Conservation (phyloP, 2,113 vertebrate genomes). For the Lipophrys pholis region DNA sequence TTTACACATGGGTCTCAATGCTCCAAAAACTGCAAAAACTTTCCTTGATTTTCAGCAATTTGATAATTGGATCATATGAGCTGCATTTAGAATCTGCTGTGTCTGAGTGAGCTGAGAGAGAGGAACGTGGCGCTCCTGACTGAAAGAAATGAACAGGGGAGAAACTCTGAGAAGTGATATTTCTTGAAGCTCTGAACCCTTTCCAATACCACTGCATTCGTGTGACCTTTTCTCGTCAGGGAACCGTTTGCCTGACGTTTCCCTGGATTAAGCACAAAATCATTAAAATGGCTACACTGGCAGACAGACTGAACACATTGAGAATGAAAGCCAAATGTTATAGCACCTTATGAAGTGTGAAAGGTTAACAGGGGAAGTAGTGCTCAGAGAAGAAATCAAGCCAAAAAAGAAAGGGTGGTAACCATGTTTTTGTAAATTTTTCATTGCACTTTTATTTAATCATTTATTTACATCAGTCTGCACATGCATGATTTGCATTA, state of each 20-base stretch:
- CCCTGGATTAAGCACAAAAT: constrained; percentile 69
- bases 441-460: not conserved
- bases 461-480: too few relatives aligned
- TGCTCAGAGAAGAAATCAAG: constrained; percentile 9
- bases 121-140: too few relatives aligned
- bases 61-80: too few relatives aligned
- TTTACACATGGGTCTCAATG: too few relatives aligned
- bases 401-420: constrained; percentile 25
- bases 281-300: constrained; percentile 69
- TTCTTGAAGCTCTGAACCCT: constrained; percentile 67
- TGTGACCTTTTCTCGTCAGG: constrained; percentile 74
- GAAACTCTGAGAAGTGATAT: constrained; percentile 60
- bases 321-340: constrained; percentile 70
- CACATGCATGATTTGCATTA: too few relatives aligned
- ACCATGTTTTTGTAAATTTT: not conserved
- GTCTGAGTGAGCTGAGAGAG: too few relatives aligned
- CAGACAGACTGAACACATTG: constrained; percentile 56
- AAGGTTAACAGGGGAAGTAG: constrained; percentile 69
- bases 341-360: constrained; percentile 74
- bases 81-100: too few relatives aligned
- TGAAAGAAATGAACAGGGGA: constrained; percentile 28
- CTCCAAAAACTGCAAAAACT: too few relatives aligned
- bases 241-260: constrained; percentile 51
- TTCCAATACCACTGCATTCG: constrained; percentile 69
- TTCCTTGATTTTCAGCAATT: too few relatives aligned